Conservation (phyloP, 2,888 invertebrate species). For the Eupsilia transversa region DNA sequence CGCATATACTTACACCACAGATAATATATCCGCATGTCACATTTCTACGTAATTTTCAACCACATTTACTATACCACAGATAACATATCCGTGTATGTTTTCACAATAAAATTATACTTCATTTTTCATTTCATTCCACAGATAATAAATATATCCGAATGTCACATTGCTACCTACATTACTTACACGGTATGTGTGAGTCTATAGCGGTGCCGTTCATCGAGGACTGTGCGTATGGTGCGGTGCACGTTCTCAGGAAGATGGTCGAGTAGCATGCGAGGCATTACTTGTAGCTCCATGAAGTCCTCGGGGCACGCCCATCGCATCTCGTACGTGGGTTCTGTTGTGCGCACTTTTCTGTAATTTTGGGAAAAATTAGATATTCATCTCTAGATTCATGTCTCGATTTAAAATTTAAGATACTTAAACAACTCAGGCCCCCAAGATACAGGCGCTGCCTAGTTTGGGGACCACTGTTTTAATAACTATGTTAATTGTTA, state of each 20-base stretch:
- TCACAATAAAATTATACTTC: not conserved
- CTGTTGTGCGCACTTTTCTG: constrained; percentile 92
- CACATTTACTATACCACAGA: constrained; percentile 1
- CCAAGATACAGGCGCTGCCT: too few species aligned
- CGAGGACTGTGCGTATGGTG: constrained; percentile 92
- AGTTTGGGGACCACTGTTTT: too few species aligned
- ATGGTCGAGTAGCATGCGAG: constrained; percentile 96
- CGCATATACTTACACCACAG: constrained; percentile 4
- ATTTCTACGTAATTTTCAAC: not conserved
- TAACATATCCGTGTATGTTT: constrained; percentile 2
- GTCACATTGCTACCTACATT: constrained; percentile 34
- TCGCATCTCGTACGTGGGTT: constrained; percentile 93
- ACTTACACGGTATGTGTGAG: constrained; percentile 82
- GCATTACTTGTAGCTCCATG: constrained; percentile 95
- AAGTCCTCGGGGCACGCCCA: constrained; percentile 96
- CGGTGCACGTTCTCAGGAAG: constrained; percentile 94
- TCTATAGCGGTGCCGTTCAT: constrained; percentile 87
- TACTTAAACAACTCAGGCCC: too few species aligned
- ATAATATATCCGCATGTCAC: constrained; percentile 21
- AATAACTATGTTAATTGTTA: too few species aligned
- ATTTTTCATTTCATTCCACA: not conserved
- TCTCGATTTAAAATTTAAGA: too few species aligned
- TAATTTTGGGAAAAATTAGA: constrained; percentile 3
- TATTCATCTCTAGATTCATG: too few species aligned
- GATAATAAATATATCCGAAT: not conserved